Conservation (phyloP, 2,113 vertebrate species). For the Anoplopoma fimbria region DNA sequence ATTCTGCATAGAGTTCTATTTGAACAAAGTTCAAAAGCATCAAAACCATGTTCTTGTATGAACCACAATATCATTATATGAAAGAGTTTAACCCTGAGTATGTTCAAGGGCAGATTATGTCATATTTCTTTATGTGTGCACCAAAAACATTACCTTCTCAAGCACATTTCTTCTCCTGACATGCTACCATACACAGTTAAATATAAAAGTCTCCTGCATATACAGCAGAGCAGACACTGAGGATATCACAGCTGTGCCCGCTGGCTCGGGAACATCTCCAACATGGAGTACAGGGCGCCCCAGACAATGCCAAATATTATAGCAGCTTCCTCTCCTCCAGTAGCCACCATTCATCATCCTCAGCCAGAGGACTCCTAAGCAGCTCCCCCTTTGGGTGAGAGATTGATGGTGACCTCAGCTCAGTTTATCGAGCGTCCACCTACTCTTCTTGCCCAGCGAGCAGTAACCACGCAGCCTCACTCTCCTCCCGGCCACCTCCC, state of each 20-base stretch:
- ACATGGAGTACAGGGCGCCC: constrained; percentile 21
- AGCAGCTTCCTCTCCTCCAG: constrained; percentile 56
- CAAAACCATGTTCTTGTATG: background rate
- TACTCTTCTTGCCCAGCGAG: constrained; percentile 47
- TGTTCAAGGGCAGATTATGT: background rate
- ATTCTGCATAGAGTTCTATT: background rate
- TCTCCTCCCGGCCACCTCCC: constrained; percentile 28
- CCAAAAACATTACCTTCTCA: background rate
- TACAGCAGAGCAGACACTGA: constrained; percentile 4
- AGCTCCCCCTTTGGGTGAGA: constrained; percentile 55
- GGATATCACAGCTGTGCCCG: background rate
- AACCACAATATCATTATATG: background rate
- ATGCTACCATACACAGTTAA: background rate
- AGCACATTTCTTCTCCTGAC: background rate
- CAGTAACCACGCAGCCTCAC: constrained; percentile 36
- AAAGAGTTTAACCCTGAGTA: constrained; percentile 4
- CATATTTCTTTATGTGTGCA: background rate
- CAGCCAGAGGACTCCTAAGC: constrained; percentile 54
- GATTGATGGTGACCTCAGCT: constrained; percentile 76
- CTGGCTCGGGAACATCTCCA: constrained; percentile 42
- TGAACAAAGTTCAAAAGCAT: constrained; percentile 10
- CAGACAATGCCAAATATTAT: constrained; percentile 61
- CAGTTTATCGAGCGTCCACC: constrained; percentile 60
- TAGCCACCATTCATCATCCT: constrained; percentile 63
- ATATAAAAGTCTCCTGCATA: background rate